These are phyloP conservation scores for Elysia chlorotica DNA, from an alignment of 1,140 invertebrate species.

Conservation along the genomic window DNA sequence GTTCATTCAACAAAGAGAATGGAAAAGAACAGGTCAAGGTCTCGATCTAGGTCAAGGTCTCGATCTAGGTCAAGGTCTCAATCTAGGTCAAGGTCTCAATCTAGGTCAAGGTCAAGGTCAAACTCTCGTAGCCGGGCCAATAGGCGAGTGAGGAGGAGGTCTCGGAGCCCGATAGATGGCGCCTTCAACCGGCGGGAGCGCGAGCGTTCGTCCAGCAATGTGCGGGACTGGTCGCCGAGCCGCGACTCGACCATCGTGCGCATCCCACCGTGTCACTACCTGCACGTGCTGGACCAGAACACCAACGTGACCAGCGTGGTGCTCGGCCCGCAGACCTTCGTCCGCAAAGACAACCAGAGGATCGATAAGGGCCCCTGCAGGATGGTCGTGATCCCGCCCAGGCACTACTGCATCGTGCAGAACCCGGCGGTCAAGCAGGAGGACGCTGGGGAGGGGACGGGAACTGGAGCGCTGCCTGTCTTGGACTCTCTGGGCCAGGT, in stretches of 20 bases:
- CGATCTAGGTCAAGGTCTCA: not conserved
- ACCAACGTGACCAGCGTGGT: slow-evolving; percentile 61
- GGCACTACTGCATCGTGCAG: slow-evolving; percentile 61
- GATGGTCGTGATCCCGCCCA: slow-evolving; percentile 63
- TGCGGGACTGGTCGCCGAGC: too few relatives aligned
- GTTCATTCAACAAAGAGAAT: too few relatives aligned
- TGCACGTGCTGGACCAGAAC: slow-evolving; percentile 64
- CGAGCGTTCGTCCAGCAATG: too few relatives aligned
- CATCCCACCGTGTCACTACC: slow-evolving; percentile 60
- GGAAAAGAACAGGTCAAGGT: too few relatives aligned
- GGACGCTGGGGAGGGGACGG: slow-evolving; percentile 42
- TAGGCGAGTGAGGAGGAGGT: not conserved
- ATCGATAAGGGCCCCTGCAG: slow-evolving; percentile 47
- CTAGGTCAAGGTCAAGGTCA: not conserved
- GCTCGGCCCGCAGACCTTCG: slow-evolving; percentile 62
- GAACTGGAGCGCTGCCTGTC: too few relatives aligned
- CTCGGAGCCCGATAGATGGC: too few relatives aligned
- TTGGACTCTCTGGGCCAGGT: slow-evolving; percentile 54
- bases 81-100: not conserved
- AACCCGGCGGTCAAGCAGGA: slow-evolving; percentile 59
- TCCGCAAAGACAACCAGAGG: slow-evolving; percentile 62
- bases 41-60: too few relatives aligned
- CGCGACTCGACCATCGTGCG: too few relatives aligned
- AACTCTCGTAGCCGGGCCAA: not conserved
- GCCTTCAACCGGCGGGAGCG: too few relatives aligned